These are phyloP conservation scores for Anabacerthia variegaticeps DNA, from an alignment of 2,797 vertebrate species.

Conservation along the genomic window DNA sequence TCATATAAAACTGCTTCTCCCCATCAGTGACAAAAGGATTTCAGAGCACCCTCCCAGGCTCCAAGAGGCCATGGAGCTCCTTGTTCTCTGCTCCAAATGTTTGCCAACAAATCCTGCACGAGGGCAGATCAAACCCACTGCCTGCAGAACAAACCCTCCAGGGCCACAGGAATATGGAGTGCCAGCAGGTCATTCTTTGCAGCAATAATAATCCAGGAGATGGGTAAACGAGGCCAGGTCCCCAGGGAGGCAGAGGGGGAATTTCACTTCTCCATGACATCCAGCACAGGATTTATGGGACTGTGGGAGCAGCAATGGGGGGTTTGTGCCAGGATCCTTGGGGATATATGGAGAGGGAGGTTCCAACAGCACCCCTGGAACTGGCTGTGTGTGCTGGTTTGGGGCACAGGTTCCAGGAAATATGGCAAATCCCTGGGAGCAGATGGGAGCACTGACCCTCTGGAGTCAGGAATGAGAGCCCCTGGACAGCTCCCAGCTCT, in stretches of 20 bases:
- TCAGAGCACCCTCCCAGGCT: accelerated
- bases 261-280: background rate
- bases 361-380: too few species aligned
- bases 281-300: background rate
- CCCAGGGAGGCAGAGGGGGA: background rate
- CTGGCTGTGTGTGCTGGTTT: accelerated
- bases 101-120: background rate
- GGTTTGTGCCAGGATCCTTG: background rate
- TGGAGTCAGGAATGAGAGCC: accelerated
- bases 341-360: too few species aligned
- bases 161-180: background rate
- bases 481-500: background rate
- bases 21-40: background rate
- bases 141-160: background rate
- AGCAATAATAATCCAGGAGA: background rate
- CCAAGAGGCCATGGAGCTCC: background rate
- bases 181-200: background rate
- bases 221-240: background rate
- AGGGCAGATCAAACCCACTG: background rate
- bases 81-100: background rate
- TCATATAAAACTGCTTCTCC: background rate
- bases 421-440: accelerated
- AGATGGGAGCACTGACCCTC: background rate
- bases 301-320: background rate
- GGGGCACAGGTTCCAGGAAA: accelerated